Base-by-base conservation (phyloP, 2,888 invertebrate genomes). In the Clostera curtula region DNA sequence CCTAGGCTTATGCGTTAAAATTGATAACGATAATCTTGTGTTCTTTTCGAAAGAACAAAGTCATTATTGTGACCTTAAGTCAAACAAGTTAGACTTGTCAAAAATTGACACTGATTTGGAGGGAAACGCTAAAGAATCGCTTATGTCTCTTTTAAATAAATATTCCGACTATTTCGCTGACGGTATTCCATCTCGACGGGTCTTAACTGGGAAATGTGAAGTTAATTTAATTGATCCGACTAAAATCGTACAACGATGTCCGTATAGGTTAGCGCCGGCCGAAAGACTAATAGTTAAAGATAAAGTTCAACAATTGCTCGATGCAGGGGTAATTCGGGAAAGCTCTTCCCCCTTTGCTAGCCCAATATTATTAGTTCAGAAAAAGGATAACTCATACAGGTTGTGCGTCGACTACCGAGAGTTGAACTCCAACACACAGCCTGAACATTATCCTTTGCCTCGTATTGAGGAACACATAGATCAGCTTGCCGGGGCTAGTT, bases 401-500 rank as follows among this genome's bases (percentile, higher is more conserved):
- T 35, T 53, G 24, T 48, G 43, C 7, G 40, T 46, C 0, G 49
- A 50, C 12, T 47, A 39, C 22, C 12, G 50, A 4, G 43, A 40
- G 14, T 30, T 49, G 1, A 54, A 54, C 19, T 7, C 40, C 1
- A 41, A 43, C 3, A 52, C 45, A 2, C 29, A 26, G 0, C 31
- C 39, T 0, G 54, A 48, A 22, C 36, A 33, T 11, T 47, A 14
- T 14, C 41, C 40, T 0, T 23, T 48, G 1, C 44, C 44, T 2
- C 13, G 25, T 0, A 44, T 48, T 5, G 31, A 32, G n/a, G 39
- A 39, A 4, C 38, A 41, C 12, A 31, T 41, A 14, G 31, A 38
- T 54, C 55, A 2, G 31, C 59, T 18, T 6, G 7, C 18, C 4
- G 18, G 18, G 4, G 18, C 18, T 6, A 18, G 7, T 18, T 7